Conservation (phyloP, 1,140 invertebrate species). For the Anadara kagoshimensis region DNA sequence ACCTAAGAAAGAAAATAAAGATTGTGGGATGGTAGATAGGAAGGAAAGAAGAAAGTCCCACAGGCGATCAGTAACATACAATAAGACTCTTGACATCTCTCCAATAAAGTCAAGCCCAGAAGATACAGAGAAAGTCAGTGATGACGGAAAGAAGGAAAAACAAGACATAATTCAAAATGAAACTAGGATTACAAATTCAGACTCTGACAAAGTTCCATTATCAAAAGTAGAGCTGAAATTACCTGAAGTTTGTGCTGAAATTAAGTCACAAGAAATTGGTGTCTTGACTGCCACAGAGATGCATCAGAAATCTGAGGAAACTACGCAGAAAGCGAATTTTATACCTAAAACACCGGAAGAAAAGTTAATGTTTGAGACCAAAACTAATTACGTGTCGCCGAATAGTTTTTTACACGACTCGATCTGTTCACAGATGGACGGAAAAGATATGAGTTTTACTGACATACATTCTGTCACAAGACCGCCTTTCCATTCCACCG, state of each 20-base stretch:
- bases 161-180: no score
- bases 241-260: no score
- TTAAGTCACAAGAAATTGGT: no score
- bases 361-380: background rate
- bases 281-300: no score
- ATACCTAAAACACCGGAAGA: constrained; percentile 20
- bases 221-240: no score
- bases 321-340: background rate
- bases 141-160: no score
- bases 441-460: background rate
- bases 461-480: background rate
- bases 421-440: background rate
- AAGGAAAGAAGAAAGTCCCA: constrained; percentile 5
- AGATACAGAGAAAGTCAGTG: background rate
- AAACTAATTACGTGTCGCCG: constrained; percentile 18
- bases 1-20: background rate
- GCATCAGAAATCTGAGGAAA: no score
- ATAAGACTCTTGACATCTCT: background rate
- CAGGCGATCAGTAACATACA: constrained; percentile 16
- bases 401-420: constrained; percentile 32
- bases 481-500: constrained; percentile 10
- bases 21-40: background rate
- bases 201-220: no score
- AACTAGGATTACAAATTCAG: no score
- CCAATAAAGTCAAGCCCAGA: background rate